phyloP scores from a whole-genome alignment of 2,797 vertebrate genomes.

The Florisuga fusca region DNA sequence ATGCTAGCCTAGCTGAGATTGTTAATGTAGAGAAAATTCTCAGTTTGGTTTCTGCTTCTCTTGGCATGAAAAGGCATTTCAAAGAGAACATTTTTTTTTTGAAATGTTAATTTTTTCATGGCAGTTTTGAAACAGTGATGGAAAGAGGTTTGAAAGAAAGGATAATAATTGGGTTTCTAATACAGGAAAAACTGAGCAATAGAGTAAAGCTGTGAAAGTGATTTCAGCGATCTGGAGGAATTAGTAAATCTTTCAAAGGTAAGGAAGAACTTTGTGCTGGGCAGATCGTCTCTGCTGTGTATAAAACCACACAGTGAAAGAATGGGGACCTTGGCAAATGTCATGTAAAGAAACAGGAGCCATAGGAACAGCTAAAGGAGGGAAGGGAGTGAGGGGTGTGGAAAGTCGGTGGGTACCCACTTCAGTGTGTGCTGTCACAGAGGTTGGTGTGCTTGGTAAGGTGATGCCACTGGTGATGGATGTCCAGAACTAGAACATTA shows the following conservation, averaged over 20 bases:
- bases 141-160: background rate
- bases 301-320: background rate
- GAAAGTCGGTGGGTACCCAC: background rate
- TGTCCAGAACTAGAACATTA: background rate
- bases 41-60: background rate
- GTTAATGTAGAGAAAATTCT: background rate
- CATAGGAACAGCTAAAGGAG: background rate
- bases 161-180: background rate
- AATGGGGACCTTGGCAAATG: slow-evolving; percentile 6
- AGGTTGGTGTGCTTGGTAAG: background rate
- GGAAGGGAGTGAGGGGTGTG: background rate
- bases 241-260: slow-evolving; percentile 35
- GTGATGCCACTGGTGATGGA: background rate
- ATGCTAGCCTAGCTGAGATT: background rate
- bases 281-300: slow-evolving; percentile 66
- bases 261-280: slow-evolving; percentile 71
- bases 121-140: background rate
- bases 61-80: background rate
- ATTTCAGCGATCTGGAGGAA: background rate
- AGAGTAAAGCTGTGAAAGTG: background rate
- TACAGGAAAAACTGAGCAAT: background rate
- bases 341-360: background rate
- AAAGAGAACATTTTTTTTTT: background rate
- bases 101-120: background rate
- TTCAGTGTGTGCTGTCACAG: background rate